Evolutionary conservation across 1,140 invertebrate genomes (phyloP), one percentile per base, ranked within the genome.

Genomic region (Polypedilum vanderplanki): DNA sequence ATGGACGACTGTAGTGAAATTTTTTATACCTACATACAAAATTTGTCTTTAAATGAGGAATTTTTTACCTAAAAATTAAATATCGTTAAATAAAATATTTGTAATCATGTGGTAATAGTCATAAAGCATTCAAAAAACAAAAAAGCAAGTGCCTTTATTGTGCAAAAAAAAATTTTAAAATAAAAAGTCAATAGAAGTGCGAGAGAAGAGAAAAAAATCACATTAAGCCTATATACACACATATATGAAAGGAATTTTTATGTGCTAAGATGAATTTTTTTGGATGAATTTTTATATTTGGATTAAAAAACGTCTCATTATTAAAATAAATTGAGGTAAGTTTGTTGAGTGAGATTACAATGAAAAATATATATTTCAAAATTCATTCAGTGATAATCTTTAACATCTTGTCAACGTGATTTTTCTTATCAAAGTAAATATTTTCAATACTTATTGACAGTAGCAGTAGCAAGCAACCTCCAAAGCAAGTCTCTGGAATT

Each of bases 1-100:
- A 67, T 67, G 64, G 64, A 67, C 64, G 64, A 67, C 64, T 46
- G 41, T 10, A 46, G 41, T 46, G 18, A 67, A 67, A 67, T 67
- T 67, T 46, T 46, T 46, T 46, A 10, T 46, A 46, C 9, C 9
- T 46, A 15, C 41, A 8, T 46, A 10, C 15, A 10, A 46, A 10
- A 10, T 15, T 46, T 46, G 41, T 46, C 15, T 46, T 46, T 46
- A 46, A 46, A 46, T 46, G 15, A 46, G 41, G 41, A 46, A 46
- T 10, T 46, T 46, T 46, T 46, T 46, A 10, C 9, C 41, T 46
- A n/a, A 46, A 46, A 46, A 15, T 46, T 46, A 46, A 46, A n/a
- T n/a, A n/a, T n/a, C n/a, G n/a, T n/a, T n/a, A n/a, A n/a, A n/a
- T n/a, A n/a, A n/a, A n/a, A n/a, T 46, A 46, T 46, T 46, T 46